A percentile compares a stretch with the other conserved stretches of the same genome.
These are phyloP conservation scores for Macrotus californicus DNA, from an alignment of 2,113 vertebrate species.

Conservation along the genomic window DNA sequence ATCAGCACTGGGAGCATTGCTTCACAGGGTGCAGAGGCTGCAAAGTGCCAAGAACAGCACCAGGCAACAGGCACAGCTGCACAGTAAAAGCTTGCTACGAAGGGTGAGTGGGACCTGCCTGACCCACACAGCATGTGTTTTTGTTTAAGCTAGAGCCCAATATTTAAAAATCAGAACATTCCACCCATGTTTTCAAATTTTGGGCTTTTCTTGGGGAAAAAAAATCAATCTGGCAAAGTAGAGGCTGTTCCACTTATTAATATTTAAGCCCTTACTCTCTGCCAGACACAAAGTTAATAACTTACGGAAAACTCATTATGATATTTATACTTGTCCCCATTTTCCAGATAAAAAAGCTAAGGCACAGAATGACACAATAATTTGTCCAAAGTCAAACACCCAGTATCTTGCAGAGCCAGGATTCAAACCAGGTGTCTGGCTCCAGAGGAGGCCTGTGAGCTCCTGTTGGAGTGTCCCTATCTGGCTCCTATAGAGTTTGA, in stretches of 20 bases:
- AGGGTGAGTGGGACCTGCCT: constrained; percentile 62
- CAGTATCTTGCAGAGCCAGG: not conserved
- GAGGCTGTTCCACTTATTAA: not conserved
- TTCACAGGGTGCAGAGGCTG: constrained; percentile 81
- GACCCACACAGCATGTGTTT: not conserved
- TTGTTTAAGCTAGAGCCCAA: not conserved
- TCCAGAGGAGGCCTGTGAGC: not conserved
- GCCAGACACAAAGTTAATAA: not conserved
- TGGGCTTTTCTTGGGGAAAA: not conserved
- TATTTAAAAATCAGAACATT: not conserved
- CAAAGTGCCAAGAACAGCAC: constrained; percentile 81
- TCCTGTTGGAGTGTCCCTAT: not conserved
- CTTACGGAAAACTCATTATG: not conserved
- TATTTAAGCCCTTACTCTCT: not conserved
- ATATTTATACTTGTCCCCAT: not conserved
- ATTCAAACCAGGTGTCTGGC: not conserved
- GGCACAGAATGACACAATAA: not conserved
- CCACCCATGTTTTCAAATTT: not conserved
- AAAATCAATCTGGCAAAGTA: not conserved
- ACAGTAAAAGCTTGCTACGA: constrained; percentile 75
- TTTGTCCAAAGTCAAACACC: not conserved
- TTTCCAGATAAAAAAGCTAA: not conserved
- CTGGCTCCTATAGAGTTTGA: not conserved
- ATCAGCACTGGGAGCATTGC: constrained; percentile 70
- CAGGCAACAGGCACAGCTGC: constrained; percentile 76